These are phyloP conservation scores for Cyprinodon diabolis DNA, from an alignment of 2,797 vertebrate species.

Conservation along the genomic window DNA sequence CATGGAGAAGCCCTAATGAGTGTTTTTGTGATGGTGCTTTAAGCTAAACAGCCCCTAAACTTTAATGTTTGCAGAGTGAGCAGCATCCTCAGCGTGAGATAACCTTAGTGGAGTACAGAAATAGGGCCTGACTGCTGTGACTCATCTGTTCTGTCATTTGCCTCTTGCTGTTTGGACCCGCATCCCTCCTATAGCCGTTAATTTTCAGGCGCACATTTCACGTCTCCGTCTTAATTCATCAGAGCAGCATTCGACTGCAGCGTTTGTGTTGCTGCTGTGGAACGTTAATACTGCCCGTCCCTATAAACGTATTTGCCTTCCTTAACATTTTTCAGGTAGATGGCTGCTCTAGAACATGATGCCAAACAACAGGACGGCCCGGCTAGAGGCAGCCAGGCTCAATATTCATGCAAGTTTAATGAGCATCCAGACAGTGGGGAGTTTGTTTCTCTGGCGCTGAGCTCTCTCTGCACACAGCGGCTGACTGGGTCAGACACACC, in stretches of 20 bases:
- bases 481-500: constrained; percentile 56
- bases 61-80: constrained; percentile 15
- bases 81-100: constrained; percentile 36
- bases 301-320: constrained; percentile 53
- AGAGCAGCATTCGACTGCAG: constrained; percentile 29
- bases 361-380: constrained; percentile 63
- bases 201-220: constrained; percentile 39
- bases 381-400: constrained; percentile 70
- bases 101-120: constrained; percentile 47
- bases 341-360: constrained; percentile 45
- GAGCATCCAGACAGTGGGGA: constrained; percentile 76
- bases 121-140: constrained; percentile 58
- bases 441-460: constrained; percentile 64
- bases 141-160: constrained; percentile 50
- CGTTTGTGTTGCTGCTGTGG: constrained; percentile 46
- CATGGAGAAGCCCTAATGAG: background rate
- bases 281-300: constrained; percentile 50
- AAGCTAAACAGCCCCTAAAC: constrained; percentile 6
- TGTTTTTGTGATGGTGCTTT: constrained; percentile 1
- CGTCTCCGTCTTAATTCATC: constrained; percentile 41
- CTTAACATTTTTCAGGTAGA: constrained; percentile 29
- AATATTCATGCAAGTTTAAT: constrained; percentile 84
- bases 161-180: constrained; percentile 36
- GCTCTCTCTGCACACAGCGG: constrained; percentile 51
- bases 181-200: constrained; percentile 37